Evolutionary conservation across 2,888 invertebrate species (phyloP), one percentile per base, ranked within the genome.

Genomic region (Frankliniella fusca): DNA sequence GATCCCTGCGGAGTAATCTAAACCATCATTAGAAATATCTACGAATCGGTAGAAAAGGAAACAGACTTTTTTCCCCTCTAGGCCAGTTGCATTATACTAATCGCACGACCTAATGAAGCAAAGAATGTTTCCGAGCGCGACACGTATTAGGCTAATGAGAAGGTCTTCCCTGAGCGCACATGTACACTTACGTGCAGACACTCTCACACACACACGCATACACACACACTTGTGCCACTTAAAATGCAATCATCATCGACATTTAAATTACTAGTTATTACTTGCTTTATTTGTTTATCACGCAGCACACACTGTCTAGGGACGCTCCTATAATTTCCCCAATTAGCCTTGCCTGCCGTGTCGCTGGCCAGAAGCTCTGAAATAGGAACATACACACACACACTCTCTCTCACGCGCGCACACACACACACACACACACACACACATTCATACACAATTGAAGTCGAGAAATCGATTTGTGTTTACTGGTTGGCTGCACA

Each of bases 211-310:
- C 70, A 23, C 70, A 23, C 65, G 8, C n/a, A n/a, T 3, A n/a
- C 65, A 65, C 70, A 23, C 70, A 11, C 23, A 23, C 23, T 7
- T 20, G 70, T 11, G 11, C 70, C 70, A 76, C 70, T 76, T 76
- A 76, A 76, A 76, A 76, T 9, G 70, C 70, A 76, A 76, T 76
- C 70, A 76, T 76, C 70, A 76, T 76, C 70, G 70, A 76, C 70
- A 23, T 76, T 76, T n/a, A 76, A 76, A 76, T 76, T 76, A 76
- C 70, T 23, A 76, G 27, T 76, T 76, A 76, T 76, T 76, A 76
- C 70, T 76, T 27, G 70, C 23, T 76, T 76, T 76, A 76, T 76
- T 76, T 76, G 70, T 27, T 76, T 27, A 76, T 76, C 70, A 76
- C 70, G 70, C 54, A 18, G 54, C 18, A 18, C 5, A 54, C 54